These are phyloP conservation scores for Odontocolon sp. DNA, from an alignment of 2,888 invertebrate genomes.

Conservation along the genomic window DNA sequence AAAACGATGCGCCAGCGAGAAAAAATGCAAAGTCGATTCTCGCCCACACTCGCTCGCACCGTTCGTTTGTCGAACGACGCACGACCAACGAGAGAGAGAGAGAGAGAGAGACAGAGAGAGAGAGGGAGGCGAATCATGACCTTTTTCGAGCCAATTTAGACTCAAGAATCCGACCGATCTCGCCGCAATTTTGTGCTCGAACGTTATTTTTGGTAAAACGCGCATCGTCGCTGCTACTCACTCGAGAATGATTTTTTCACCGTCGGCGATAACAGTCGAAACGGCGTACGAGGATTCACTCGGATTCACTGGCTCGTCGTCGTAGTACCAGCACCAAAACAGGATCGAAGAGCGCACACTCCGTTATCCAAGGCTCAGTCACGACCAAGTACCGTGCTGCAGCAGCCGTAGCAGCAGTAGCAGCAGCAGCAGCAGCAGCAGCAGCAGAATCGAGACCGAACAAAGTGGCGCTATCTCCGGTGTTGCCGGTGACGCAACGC, in stretches of 20 bases:
- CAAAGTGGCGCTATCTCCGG: slow-evolving; percentile 52
- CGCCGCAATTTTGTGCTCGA: neutral
- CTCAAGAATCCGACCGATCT: neutral
- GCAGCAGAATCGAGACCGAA: neutral
- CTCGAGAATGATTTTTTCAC: slow-evolving; percentile 30
- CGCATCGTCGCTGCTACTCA: slow-evolving; percentile 34
- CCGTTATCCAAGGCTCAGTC: slow-evolving; percentile 16
- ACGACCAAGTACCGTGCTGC: too few species aligned
- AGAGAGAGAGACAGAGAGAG: neutral
- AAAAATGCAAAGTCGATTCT: neutral
- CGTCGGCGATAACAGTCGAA: slow-evolving; percentile 20
- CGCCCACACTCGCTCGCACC: neutral
- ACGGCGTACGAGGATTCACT: too few species aligned
- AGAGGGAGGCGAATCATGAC: neutral
- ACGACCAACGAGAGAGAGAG: neutral
- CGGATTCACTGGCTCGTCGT: too few species aligned
- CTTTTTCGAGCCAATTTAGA: neutral
- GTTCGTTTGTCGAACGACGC: neutral
- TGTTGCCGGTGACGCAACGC: neutral
- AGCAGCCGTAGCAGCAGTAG: too few species aligned
- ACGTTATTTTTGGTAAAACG: neutral
- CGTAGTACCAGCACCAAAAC: too few species aligned
- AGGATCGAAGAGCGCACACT: slow-evolving; percentile 28
- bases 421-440: neutral
- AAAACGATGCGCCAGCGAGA: neutral